Evolutionary conservation across 2,888 invertebrate species (phyloP).

Genomic region (Netelia virgata): DNA sequence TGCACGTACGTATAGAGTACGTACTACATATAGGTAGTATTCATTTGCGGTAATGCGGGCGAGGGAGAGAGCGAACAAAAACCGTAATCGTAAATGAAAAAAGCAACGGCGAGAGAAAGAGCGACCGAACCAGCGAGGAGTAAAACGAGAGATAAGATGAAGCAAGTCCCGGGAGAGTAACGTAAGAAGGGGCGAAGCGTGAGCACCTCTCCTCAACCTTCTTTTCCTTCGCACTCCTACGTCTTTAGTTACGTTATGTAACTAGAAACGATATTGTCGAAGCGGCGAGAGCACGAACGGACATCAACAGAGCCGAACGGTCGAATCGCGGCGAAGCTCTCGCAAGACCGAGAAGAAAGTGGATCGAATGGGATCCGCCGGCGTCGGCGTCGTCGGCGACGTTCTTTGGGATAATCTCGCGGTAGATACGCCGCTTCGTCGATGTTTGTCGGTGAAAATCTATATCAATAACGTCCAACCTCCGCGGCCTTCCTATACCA

Average conservation of each 20-base stretch:
- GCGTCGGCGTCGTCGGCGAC: background rate
- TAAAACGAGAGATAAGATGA: slow-evolving; percentile 49
- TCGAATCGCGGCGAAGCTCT: slow-evolving; percentile 26
- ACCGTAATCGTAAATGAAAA: slow-evolving; percentile 8
- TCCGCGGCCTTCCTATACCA: background rate
- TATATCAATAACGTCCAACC: background rate
- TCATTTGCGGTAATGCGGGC: slow-evolving; percentile 53
- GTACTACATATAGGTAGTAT: slow-evolving; percentile 10
- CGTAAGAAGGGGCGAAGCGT: slow-evolving; percentile 43
- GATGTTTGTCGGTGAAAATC: background rate
- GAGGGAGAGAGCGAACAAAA: slow-evolving; percentile 32
- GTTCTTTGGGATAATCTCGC: background rate
- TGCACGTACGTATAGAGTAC: slow-evolving; percentile 22
- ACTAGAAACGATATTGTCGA: slow-evolving; percentile 37
- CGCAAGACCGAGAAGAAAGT: slow-evolving; percentile 51
- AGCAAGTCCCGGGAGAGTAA: slow-evolving; percentile 45
- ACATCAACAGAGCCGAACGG: slow-evolving; percentile 49
- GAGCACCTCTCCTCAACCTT: slow-evolving; percentile 34
- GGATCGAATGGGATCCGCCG: slow-evolving; percentile 17
- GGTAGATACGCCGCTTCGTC: background rate
- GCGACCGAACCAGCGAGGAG: slow-evolving; percentile 14
- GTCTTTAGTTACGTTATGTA: slow-evolving; percentile 46
- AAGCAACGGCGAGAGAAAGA: slow-evolving; percentile 34
- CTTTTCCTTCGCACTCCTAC: slow-evolving; percentile 29
- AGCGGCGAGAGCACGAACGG: slow-evolving; percentile 40